Evolutionary conservation across 2,113 vertebrate species (phyloP), one percentile per base, ranked within the genome.

Genomic region (Poeciliopsis turrubarensis): DNA sequence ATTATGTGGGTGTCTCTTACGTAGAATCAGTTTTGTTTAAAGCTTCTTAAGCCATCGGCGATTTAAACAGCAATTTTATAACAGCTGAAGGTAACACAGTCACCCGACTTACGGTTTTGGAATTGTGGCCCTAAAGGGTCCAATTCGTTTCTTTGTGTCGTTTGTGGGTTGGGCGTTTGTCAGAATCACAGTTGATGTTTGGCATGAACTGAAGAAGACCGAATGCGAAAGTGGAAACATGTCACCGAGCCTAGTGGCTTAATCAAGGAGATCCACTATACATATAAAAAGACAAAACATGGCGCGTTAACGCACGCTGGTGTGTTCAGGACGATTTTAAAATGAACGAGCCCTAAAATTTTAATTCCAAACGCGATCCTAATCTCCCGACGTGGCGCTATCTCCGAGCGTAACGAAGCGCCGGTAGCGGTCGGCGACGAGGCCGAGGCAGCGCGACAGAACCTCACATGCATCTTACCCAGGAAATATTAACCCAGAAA

Each of bases 291-390:
- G 64, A 70, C 63, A 51, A 79, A 82, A 84, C 76, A 27, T 73
- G 81, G 51, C 60, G 12, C 88, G 85, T 89, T 88, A 87, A 87
- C 83, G 82, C 79, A 83, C 80, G 65, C 81, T 73, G 70, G 75
- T 60, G 69, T 86, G 89, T 77, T 80, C 86, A 70, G 71, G 87
- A 22, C 57, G 70, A 85, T 89, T 91, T 88, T 84, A 87, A 83
- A 91, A 88, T 91, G 81, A 91, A 92, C 84, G 91, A 91, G 87
- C 72, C 86, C 82, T 91, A 79, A 84, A 90, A 87, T 87, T 91
- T 91, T 87, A 82, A 90, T 92, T 89, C 76, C 75, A 67, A 86
- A 84, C 41, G 75, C 15, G 84, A 89, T 89, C 65, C 68, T 75
- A 72, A 91, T 90, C 87, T 87, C n/a, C 22, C 73, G 72, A 1